Conservation (phyloP, 2,113 vertebrate genomes). For the Aegithalos caudatus region DNA sequence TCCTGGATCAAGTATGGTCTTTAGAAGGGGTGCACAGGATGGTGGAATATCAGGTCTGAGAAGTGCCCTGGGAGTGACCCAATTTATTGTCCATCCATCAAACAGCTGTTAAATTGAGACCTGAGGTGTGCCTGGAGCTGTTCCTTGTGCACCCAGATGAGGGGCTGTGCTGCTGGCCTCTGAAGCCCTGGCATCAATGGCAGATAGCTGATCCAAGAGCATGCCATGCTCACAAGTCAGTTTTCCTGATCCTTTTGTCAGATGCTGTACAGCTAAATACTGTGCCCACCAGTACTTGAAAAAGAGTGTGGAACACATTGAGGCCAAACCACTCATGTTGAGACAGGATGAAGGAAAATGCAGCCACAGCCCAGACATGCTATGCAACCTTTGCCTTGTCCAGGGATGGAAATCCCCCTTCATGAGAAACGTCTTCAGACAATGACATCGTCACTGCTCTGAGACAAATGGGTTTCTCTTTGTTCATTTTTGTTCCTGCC, state of each 20-base stretch:
- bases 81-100: not conserved
- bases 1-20: not conserved
- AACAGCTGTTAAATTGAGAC: not conserved
- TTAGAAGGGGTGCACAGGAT: not conserved
- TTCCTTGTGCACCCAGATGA: rapidly evolving
- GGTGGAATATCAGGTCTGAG: not conserved
- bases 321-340: not conserved
- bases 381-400: not conserved
- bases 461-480: not conserved
- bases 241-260: not conserved
- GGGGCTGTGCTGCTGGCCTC: not conserved
- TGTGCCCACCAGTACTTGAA: not conserved
- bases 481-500: not conserved
- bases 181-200: rapidly evolving
- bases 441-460: not conserved
- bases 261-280: not conserved
- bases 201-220: not conserved
- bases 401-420: not conserved
- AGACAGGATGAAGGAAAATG: not conserved
- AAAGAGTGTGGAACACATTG: rapidly evolving
- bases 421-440: not conserved
- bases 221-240: rapidly evolving
- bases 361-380: not conserved
- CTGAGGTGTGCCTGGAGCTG: not conserved
- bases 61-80: not conserved